phyloP scores from a whole-genome alignment of 2,113 vertebrate genomes.

The Centropristis striata region DNA sequence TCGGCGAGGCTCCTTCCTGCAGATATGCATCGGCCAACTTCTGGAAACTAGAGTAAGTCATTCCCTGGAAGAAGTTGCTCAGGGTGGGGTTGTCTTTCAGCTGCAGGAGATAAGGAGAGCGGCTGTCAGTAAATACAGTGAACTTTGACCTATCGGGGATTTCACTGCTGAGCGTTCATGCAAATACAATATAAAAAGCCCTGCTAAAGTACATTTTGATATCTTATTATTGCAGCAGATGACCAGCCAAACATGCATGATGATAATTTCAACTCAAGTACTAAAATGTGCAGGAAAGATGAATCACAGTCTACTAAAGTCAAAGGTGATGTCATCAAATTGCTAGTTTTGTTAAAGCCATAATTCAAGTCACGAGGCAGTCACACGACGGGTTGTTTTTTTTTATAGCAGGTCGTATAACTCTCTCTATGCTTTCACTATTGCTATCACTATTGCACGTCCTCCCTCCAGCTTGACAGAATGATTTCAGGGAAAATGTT shows the following conservation, averaged over 20 bases:
- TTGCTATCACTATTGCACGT: neutral
- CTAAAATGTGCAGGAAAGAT: neutral
- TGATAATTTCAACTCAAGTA: neutral
- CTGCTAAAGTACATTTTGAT: neutral
- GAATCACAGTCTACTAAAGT: neutral
- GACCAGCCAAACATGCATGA: neutral
- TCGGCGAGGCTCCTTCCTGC: conserved; percentile 61
- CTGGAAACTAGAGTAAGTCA: conserved; percentile 90
- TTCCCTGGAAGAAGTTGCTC: conserved; percentile 81
- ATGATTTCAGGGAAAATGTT: neutral
- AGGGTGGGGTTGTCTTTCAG: conserved; percentile 85
- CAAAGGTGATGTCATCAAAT: neutral
- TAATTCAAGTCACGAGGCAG: neutral
- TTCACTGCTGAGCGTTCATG: neutral
- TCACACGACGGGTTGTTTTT: neutral
- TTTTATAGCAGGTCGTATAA: neutral
- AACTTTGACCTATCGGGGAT: neutral
- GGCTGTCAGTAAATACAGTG: neutral
- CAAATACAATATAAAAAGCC: neutral
- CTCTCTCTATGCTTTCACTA: neutral
- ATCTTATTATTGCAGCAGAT: neutral
- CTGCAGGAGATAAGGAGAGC: conserved; percentile 73
- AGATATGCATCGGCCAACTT: conserved; percentile 87
- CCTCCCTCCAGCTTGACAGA: neutral
- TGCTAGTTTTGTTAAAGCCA: neutral